Conservation (phyloP, 2,797 vertebrate genomes). For the Macrochelys suwanniensis region DNA sequence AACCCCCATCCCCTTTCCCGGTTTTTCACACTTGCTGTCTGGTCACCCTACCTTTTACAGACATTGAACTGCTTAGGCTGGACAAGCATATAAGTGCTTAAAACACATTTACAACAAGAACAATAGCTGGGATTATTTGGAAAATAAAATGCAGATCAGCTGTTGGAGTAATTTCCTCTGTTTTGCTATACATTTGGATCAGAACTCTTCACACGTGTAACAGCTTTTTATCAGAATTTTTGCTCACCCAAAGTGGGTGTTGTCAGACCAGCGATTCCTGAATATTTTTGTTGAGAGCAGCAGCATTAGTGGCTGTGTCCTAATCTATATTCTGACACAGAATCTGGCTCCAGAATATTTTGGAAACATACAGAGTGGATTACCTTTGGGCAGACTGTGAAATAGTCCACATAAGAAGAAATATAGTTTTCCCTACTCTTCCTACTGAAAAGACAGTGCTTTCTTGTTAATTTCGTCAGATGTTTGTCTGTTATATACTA, state of each 20-base stretch:
- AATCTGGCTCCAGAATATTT: fast-evolving
- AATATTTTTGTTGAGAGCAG: neutral
- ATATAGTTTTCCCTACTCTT: no score
- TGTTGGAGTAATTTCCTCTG: neutral
- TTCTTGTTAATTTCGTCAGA: no score
- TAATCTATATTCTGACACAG: neutral
- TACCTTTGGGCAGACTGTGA: fast-evolving
- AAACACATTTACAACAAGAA: constrained; percentile 1
- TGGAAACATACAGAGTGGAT: fast-evolving
- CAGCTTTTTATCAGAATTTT: neutral
- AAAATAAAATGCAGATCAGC: neutral
- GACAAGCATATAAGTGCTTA: constrained; percentile 36
- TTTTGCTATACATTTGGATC: neutral
- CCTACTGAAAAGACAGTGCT: no score
- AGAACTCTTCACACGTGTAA: fast-evolving
- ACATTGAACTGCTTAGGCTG: constrained; percentile 34
- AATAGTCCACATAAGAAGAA: no score
- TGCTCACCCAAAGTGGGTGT: neutral
- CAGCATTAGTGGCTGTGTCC: neutral
- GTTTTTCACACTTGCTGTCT: no score
- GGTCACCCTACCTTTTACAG: constrained; percentile 9
- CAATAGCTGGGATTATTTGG: neutral
- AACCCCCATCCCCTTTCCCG: no score
- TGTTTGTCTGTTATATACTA: no score
- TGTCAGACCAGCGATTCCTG: no score